A percentile compares a stretch with the other conserved stretches of the same genome.
Conservation (phyloP, 2,888 invertebrate genomes). For the Megaustenia siamemsis region DNA sequence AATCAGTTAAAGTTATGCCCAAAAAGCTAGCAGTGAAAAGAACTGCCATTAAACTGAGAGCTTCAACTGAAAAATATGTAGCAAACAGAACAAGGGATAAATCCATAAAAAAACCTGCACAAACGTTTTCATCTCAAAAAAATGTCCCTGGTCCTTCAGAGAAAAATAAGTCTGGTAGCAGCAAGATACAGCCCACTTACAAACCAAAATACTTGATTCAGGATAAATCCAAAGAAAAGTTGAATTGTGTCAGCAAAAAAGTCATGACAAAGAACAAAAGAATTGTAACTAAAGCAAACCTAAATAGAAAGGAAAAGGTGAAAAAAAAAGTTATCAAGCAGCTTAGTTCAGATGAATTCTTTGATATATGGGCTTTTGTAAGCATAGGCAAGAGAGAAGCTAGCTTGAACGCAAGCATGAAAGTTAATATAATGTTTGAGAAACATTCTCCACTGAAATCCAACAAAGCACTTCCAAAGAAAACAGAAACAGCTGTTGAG, state of each 20-base stretch:
- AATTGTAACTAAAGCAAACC: neutral
- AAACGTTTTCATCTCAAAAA: neutral
- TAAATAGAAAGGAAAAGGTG: neutral
- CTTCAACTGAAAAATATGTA: slow-evolving; percentile 22
- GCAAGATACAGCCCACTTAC: neutral
- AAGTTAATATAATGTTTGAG: slow-evolving; percentile 71
- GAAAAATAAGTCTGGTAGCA: neutral
- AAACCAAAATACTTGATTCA: neutral
- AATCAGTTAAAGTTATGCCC: neutral
- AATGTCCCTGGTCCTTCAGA: neutral
- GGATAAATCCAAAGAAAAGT: neutral
- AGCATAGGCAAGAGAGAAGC: slow-evolving; percentile 70
- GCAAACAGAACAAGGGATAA: slow-evolving; percentile 27
- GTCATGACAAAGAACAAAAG: neutral
- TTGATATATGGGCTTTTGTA: slow-evolving; percentile 52
- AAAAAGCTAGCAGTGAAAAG: slow-evolving; percentile 12
- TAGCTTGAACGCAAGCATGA: slow-evolving; percentile 72
- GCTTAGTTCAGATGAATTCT: slow-evolving; percentile 44
- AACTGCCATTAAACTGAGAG: slow-evolving; percentile 20
- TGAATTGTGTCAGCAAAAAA: neutral
- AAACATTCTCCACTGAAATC: slow-evolving; percentile 57
- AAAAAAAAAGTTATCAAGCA: slow-evolving; percentile 50
- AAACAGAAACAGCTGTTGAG: slow-evolving; percentile 38
- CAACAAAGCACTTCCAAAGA: slow-evolving; percentile 42
- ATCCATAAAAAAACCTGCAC: neutral